Evolutionary conservation across 2,113 vertebrate genomes (phyloP), one percentile per base, ranked within the genome.

Genomic region (Riparia riparia): DNA sequence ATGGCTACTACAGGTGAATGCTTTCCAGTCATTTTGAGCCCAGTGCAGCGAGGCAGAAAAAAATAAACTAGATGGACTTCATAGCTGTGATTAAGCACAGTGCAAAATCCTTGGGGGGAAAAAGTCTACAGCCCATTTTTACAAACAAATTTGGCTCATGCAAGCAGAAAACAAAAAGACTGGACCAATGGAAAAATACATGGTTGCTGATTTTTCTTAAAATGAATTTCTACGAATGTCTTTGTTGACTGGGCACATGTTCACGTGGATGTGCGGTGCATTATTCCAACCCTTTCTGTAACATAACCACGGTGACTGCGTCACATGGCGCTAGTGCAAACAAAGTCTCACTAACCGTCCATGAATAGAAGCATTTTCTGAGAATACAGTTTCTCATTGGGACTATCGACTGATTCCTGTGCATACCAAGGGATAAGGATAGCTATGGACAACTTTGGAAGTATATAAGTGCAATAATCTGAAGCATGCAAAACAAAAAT

Each of bases 311-410:
- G 1, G 73, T 34, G 73, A 64, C 90, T 60, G 82, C 6, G 20
- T 93, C 92, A 96, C 95, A 93, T 70, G 94, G 72, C 70, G 92
- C 92, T 70, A 95, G 79, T 81, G 92, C 96, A 93, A 95, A 95
- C 86, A 89, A 77, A 88, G 89, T 90, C 94, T 92, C 9, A 0
- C 89, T 95, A 96, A 83, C 94, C 90, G 88, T 51, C 90, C 94
- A 73, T 93, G 93, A 95, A 95, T 66, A 92, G 86, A 93, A 71
- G 82, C 90, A 86, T 96, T 95, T 95, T 95, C 86, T 9, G 14
- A 70, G 86, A 95, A 90, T 50, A 82, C 19, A 13, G 85, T 45
- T 96, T 93, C 82, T 82, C 76, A 24, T 9, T 81, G 92, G 88
- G 93, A 66, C 76, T 95, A 83, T 44, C 1, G 1, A 70, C 76